Conservation (phyloP, 2,113 vertebrate species). For the Acinonyx jubatus region DNA sequence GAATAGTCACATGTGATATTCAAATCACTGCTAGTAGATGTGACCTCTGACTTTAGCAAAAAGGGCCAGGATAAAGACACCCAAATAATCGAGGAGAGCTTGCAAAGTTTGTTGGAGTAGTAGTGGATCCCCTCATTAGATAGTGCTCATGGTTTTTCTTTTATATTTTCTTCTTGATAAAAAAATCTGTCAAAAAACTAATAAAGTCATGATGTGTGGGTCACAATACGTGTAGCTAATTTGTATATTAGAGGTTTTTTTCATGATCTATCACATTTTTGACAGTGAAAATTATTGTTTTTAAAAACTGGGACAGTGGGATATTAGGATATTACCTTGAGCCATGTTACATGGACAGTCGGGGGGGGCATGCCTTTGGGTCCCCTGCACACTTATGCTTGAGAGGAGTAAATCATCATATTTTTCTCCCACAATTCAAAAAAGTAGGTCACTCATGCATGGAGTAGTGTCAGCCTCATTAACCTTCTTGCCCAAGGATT, state of each 20-base stretch:
- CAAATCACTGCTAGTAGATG: conserved; percentile 31
- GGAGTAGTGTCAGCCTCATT: background rate
- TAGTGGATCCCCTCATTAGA: background rate
- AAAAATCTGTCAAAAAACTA: background rate
- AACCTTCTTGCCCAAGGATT: background rate
- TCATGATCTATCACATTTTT: background rate
- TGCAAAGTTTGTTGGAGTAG: background rate
- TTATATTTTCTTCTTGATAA: background rate
- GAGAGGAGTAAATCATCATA: background rate
- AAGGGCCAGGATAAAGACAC: background rate
- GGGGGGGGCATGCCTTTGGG: background rate
- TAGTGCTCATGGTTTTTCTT: background rate
- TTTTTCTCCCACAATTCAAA: background rate
- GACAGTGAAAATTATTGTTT: background rate
- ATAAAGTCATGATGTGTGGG: background rate
- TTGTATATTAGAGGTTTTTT: background rate
- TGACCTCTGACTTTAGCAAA: conserved; percentile 3
- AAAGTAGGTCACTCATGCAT: background rate
- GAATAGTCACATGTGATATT: conserved; percentile 53
- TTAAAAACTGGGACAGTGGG: background rate
- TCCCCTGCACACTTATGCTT: background rate
- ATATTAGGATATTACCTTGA: background rate
- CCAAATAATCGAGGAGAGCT: background rate
- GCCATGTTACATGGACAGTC: background rate
- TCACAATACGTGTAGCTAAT: background rate